phyloP scores from a whole-genome alignment of 2,797 vertebrate species.

The Phyllotis vaccarum region DNA sequence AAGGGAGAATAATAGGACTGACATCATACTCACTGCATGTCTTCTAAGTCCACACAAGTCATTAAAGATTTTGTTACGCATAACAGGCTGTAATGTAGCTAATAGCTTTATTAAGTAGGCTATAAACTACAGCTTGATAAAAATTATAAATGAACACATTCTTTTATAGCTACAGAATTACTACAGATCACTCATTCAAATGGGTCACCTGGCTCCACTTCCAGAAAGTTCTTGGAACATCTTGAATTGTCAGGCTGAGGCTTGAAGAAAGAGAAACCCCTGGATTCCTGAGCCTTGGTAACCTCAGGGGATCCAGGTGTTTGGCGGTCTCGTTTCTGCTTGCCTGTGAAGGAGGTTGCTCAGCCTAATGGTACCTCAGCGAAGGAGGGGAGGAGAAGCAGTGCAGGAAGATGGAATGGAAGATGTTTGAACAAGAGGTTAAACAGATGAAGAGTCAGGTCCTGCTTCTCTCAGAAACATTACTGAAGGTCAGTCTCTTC shows the following conservation, averaged over 20 bases:
- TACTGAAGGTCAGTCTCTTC: not conserved
- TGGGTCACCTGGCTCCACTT: slow-evolving; percentile 34
- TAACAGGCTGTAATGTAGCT: slow-evolving; percentile 5
- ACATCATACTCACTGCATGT: not conserved
- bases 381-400: not conserved
- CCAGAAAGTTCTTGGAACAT: slow-evolving; percentile 60
- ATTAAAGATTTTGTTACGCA: slow-evolving; percentile 10
- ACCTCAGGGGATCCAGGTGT: slow-evolving; percentile 42
- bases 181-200: slow-evolving; percentile 51
- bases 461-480: not conserved
- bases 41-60: slow-evolving; percentile 21
- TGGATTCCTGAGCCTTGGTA: slow-evolving; percentile 43
- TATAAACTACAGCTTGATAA: slow-evolving; percentile 54
- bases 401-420: fast-evolving
- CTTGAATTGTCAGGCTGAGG: slow-evolving; percentile 54
- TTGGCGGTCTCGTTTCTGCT: not conserved
- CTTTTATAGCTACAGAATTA: slow-evolving; percentile 56
- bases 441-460: not conserved
- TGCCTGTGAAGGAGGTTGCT: not conserved
- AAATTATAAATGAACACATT: slow-evolving; percentile 42
- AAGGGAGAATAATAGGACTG: not conserved
- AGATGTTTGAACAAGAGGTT: not conserved
- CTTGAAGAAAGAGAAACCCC: slow-evolving; percentile 61
- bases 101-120: slow-evolving; percentile 59
- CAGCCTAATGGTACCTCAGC: not conserved